Evolutionary conservation across 2,113 vertebrate genomes (phyloP).

Genomic region (Hypanus sabinus): DNA sequence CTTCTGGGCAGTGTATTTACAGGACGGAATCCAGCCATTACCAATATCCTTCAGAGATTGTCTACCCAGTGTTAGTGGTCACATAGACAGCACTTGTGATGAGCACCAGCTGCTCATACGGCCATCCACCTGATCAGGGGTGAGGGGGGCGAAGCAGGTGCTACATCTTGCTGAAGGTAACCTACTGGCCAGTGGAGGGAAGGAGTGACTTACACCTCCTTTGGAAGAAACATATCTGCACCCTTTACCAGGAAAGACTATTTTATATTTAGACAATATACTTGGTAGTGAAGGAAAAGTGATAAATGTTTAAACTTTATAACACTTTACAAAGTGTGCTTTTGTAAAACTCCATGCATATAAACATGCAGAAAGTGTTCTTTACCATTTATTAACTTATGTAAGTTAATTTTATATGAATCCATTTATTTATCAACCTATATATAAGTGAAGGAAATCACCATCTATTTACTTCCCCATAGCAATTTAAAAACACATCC

Average conservation of each 20-base stretch:
- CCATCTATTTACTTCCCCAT: background rate
- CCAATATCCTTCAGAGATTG: no score
- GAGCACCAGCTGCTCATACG: no score
- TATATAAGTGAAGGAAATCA: background rate
- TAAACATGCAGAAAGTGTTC: background rate
- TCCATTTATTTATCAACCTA: background rate
- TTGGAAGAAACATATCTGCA: no score
- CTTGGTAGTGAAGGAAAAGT: background rate
- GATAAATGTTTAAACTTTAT: background rate
- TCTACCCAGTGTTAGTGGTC: no score
- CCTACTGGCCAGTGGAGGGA: no score
- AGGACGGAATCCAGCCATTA: no score
- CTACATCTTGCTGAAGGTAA: no score
- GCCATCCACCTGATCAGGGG: no score
- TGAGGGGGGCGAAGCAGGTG: no score
- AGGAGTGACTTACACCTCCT: no score
- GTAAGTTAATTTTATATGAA: background rate
- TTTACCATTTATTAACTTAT: background rate
- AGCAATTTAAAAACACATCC: background rate
- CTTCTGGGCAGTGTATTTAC: no score
- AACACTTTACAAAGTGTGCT: background rate
- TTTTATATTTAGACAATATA: background rate
- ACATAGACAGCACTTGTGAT: no score
- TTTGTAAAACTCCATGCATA: background rate
- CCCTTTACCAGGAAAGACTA: background rate